Evolutionary conservation across 2,888 invertebrate genomes (phyloP).

Genomic region (Mythimna albipuncta): DNA sequence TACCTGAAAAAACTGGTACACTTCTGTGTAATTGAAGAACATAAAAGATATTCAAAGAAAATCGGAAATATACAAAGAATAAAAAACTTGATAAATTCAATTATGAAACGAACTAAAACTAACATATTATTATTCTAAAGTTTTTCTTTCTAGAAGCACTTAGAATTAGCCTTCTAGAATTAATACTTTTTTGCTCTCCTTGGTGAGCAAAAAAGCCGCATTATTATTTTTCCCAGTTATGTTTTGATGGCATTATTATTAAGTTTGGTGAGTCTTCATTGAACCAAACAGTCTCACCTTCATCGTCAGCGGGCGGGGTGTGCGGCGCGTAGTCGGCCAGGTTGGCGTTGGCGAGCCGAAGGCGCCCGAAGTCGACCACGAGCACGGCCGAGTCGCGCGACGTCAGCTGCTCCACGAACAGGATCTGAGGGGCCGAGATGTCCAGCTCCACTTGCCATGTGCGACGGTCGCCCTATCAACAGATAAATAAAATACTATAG

Average conservation of each 20-base stretch:
- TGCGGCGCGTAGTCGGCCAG: constrained; percentile 46
- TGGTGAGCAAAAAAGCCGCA: no score
- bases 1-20: no score
- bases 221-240: no score
- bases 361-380: constrained; percentile 97
- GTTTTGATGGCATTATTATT: neutral
- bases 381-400: constrained; percentile 94
- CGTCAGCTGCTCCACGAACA: constrained; percentile 95
- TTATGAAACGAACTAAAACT: no score
- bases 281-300: constrained; percentile 64
- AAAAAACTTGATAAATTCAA: no score
- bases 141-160: neutral
- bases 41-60: neutral
- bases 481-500: neutral
- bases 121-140: neutral
- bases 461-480: constrained; percentile 91
- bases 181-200: no score
- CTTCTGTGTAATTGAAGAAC: no score
- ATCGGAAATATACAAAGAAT: no score
- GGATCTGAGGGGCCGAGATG: constrained; percentile 98
- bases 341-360: constrained; percentile 90
- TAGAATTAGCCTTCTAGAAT: no score
- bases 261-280: neutral
- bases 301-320: constrained; percentile 71
- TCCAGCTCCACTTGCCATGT: constrained; percentile 97